A percentile compares a stretch with the other conserved stretches of the same genome.
phyloP scores from a whole-genome alignment of 2,888 invertebrate genomes.

The Eupsilia transversa region DNA sequence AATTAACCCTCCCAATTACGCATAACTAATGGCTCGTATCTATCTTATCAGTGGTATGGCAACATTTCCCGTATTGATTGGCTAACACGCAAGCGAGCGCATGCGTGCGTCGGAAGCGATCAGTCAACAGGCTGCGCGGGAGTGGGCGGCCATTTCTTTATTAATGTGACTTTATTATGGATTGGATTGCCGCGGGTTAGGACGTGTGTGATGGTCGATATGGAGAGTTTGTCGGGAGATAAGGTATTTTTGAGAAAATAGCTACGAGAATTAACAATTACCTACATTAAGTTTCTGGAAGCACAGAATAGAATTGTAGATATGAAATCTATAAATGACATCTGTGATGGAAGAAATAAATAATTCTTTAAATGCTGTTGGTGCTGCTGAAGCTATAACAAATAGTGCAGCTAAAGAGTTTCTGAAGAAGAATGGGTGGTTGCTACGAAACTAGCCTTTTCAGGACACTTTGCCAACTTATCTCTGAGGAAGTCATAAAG shows the following conservation, averaged over 20 bases:
- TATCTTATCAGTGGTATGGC: constrained; percentile 56
- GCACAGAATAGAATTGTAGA: neutral
- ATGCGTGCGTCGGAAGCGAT: constrained; percentile 66
- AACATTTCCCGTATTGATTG: constrained; percentile 53
- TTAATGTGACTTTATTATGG: constrained; percentile 62
- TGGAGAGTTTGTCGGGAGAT: neutral
- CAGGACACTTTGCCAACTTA: neutral
- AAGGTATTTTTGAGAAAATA: neutral
- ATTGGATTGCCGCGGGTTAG: constrained; percentile 50
- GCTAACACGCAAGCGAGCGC: constrained; percentile 41
- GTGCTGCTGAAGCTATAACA: neutral
- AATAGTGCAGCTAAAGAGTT: too few relatives aligned
- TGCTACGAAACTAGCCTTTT: neutral
- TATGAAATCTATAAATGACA: neutral
- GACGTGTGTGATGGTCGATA: constrained; percentile 29
- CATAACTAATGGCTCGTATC: constrained; percentile 48
- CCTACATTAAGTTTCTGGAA: neutral
- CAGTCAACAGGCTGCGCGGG: constrained; percentile 58
- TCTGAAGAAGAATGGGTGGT: neutral
- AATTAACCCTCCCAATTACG: constrained; percentile 51
- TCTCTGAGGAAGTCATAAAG: neutral
- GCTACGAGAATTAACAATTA: neutral
- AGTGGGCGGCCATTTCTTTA: constrained; percentile 58
- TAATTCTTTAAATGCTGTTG: neutral
- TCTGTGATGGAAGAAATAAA: neutral